Evolutionary conservation across 2,113 vertebrate species (phyloP).

Genomic region (Echinops telfairi): DNA sequence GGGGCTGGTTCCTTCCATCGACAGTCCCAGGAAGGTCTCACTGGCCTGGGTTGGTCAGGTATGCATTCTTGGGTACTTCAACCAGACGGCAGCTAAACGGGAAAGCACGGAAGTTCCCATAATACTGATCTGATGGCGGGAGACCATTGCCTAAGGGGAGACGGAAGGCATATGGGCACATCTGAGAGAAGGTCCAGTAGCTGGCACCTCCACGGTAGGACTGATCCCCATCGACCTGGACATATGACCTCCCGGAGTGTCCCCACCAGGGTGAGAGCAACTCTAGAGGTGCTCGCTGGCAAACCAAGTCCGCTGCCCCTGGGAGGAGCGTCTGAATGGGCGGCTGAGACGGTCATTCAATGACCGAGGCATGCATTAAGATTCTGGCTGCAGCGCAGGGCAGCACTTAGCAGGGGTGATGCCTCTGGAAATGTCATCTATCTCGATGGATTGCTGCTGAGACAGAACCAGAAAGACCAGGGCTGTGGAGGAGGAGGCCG

Average conservation of each 20-base stretch:
- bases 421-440: constrained; percentile 72
- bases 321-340: neutral
- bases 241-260: neutral
- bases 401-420: constrained; percentile 68
- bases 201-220: neutral
- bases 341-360: constrained; percentile 53
- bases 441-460: constrained; percentile 73
- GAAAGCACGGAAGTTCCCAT: neutral
- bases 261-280: neutral
- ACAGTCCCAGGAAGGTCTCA: neutral
- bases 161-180: neutral
- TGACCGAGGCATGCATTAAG: constrained; percentile 63
- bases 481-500: neutral
- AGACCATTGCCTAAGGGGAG: neutral
- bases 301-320: neutral
- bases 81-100: neutral
- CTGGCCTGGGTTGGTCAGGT: neutral
- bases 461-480: constrained; percentile 46
- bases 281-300: too few relatives aligned
- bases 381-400: constrained; percentile 53
- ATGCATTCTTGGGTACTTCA: neutral
- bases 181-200: neutral
- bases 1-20: neutral
- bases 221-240: too few relatives aligned
- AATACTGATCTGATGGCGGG: neutral